Percentiles rank a stretch among this genome's conserved stretches.
Evolutionary conservation across 1,140 invertebrate genomes (phyloP).

Genomic region (Drosophila baimaii): DNA sequence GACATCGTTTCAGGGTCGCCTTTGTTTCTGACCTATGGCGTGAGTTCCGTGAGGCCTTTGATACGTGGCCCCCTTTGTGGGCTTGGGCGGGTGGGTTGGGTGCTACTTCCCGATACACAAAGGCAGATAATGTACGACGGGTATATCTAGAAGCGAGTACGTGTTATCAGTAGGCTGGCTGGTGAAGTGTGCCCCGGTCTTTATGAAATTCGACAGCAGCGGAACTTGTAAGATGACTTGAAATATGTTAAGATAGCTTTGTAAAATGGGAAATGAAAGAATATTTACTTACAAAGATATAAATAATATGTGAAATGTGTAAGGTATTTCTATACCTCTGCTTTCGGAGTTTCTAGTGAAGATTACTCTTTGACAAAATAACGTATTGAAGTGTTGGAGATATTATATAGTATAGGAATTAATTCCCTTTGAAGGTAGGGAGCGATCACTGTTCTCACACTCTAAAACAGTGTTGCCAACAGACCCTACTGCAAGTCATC

Average conservation of each 20-base stretch:
- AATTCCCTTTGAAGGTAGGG: too few species aligned
- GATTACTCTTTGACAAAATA: too few species aligned
- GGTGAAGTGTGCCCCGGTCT: slow-evolving; percentile 12
- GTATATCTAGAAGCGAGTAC: slow-evolving; percentile 6
- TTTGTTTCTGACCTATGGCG: slow-evolving; percentile 56
- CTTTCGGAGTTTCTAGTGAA: background rate
- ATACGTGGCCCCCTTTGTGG: slow-evolving; percentile 24
- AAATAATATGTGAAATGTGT: background rate
- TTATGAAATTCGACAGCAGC: slow-evolving; percentile 31
- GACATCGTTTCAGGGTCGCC: slow-evolving; percentile 32
- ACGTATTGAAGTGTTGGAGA: too few species aligned
- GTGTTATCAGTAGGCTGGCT: slow-evolving; percentile 3
- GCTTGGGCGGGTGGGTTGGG: slow-evolving; percentile 1
- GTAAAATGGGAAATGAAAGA: background rate
- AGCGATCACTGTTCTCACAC: too few species aligned
- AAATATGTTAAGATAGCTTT: background rate
- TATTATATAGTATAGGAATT: too few species aligned
- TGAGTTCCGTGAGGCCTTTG: slow-evolving; percentile 9
- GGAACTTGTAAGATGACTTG: slow-evolving; percentile 3
- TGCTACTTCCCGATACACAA: slow-evolving; percentile 27
- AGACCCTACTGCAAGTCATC: too few species aligned
- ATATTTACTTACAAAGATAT: background rate
- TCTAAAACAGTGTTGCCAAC: too few species aligned
- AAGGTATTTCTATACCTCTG: background rate
- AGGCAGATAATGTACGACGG: slow-evolving; percentile 23